Evolutionary conservation across 1,140 invertebrate species (phyloP).

Genomic region (Acromyrmex charruanus): DNA sequence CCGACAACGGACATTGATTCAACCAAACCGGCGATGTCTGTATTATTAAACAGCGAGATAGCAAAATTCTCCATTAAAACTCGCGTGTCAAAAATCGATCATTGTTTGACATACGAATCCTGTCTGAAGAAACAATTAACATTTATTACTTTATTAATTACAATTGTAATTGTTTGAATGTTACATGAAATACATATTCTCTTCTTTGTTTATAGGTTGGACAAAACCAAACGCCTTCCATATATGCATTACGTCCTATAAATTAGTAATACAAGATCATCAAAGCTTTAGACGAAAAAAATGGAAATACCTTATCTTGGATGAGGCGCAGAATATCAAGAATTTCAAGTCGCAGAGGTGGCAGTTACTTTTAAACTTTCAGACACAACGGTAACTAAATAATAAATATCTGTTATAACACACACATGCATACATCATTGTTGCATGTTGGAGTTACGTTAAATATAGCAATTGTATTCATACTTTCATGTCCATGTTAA

Average conservation of each 20-base stretch:
- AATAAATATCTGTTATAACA: background rate
- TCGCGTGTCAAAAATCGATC: conserved; percentile 78
- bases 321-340: conserved; percentile 99
- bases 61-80: conserved; percentile 81
- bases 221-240: conserved; percentile 99
- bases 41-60: conserved; percentile 79
- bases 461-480: background rate
- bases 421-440: background rate
- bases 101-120: conserved; percentile 80
- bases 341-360: conserved; percentile 99
- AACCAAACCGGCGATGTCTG: conserved; percentile 58
- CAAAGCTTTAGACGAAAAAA: conserved; percentile 98
- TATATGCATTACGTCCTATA: conserved; percentile 99
- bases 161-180: background rate
- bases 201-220: conserved; percentile 91
- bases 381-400: conserved; percentile 93
- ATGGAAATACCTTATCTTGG: conserved; percentile 99
- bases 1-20: conserved; percentile 75
- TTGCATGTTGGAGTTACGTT: conserved; percentile 30
- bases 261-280: conserved; percentile 99
- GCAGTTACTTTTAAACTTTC: conserved; percentile 99
- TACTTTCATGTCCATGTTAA: background rate
- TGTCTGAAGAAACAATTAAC: conserved; percentile 81
- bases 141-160: conserved; percentile 18
- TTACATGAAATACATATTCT: conserved; percentile 6